These are phyloP conservation scores for Phasia obesa DNA, from an alignment of 2,888 invertebrate species.

Conservation along the genomic window DNA sequence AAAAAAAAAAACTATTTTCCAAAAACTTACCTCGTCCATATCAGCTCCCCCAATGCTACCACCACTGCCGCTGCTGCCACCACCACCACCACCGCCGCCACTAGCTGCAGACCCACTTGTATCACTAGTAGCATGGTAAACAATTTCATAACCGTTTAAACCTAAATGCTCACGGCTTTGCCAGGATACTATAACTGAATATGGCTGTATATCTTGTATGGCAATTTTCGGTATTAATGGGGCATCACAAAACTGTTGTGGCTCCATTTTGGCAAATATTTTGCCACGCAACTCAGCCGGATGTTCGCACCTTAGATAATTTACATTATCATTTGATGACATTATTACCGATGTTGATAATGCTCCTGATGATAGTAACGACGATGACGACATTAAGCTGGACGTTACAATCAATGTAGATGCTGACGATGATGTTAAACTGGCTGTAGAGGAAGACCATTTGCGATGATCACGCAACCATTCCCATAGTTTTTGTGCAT, in stretches of 20 bases:
- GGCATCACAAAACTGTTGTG: slow-evolving; percentile 92
- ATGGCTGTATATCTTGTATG: slow-evolving; percentile 94
- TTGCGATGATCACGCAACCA: slow-evolving; percentile 95
- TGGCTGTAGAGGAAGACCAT: slow-evolving; percentile 78
- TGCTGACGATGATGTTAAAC: slow-evolving; percentile 64
- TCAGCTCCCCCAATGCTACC: slow-evolving; percentile 51
- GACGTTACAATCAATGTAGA: slow-evolving; percentile 73
- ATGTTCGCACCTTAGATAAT: slow-evolving; percentile 90
- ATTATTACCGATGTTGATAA: slow-evolving; percentile 62
- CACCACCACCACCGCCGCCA: slow-evolving; percentile 8
- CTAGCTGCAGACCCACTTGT: slow-evolving; percentile 82
- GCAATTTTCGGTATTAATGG: slow-evolving; percentile 92
- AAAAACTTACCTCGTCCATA: slow-evolving; percentile 71
- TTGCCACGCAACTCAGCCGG: slow-evolving; percentile 90
- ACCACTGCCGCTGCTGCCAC: not conserved
- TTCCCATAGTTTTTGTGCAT: slow-evolving; percentile 94
- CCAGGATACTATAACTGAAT: slow-evolving; percentile 94
- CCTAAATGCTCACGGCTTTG: slow-evolving; percentile 93
- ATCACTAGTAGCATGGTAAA: slow-evolving; percentile 89
- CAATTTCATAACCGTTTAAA: slow-evolving; percentile 92
- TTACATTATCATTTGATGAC: slow-evolving; percentile 78
- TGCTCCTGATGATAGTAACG: slow-evolving; percentile 51
- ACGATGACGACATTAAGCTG: slow-evolving; percentile 57
- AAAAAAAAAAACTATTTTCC: no score
- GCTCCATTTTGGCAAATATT: slow-evolving; percentile 88